Conservation (phyloP, 2,888 invertebrate species). For the Morinoia aosen region DNA sequence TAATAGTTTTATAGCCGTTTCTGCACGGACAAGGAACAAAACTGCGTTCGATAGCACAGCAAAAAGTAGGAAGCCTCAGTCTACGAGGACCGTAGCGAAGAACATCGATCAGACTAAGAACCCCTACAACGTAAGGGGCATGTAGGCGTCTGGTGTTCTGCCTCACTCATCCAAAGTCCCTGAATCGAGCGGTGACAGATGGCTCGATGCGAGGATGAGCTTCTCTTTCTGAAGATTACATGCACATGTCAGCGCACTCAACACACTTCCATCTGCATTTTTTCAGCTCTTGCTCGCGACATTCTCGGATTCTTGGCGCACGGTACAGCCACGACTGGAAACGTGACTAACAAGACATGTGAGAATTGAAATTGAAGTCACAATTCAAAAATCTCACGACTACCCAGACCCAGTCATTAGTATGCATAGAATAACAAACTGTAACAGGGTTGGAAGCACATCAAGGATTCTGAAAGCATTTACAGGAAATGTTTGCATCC, state of each 20-base stretch:
- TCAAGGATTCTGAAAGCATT: background rate
- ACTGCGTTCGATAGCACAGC: background rate
- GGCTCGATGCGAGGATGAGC: background rate
- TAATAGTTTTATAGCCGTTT: too few relatives aligned
- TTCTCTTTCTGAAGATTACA: background rate
- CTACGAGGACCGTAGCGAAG: background rate
- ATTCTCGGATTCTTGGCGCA: background rate
- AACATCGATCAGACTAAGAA: background rate
- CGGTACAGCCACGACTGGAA: background rate
- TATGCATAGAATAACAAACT: background rate
- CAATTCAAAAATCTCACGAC: too few relatives aligned
- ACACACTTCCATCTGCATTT: background rate
- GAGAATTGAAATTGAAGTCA: too few relatives aligned
- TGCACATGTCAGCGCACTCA: background rate
- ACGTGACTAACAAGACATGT: background rate
- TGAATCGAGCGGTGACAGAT: background rate
- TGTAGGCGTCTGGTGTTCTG: background rate
- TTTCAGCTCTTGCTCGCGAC: background rate
- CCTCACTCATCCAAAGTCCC: background rate
- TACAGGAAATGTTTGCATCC: background rate
- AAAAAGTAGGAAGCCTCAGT: background rate
- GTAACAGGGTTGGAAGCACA: background rate
- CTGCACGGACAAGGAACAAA: too few relatives aligned
- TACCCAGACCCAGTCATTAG: background rate
- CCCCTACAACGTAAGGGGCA: background rate